Conservation (phyloP, 1,140 invertebrate genomes). For the Drosophila pallidifrons region DNA sequence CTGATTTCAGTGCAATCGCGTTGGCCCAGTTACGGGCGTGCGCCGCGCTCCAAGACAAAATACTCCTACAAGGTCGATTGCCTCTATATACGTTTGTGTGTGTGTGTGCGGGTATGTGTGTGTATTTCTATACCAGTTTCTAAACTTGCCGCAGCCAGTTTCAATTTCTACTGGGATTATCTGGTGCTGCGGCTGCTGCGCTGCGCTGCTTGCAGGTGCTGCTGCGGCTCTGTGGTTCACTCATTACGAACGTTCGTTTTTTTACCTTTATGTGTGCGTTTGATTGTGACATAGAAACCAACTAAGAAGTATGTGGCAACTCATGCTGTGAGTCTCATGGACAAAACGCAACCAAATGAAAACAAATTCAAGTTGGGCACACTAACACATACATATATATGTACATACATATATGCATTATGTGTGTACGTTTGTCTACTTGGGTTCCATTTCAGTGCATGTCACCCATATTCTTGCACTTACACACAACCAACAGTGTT, state of each 20-base stretch:
- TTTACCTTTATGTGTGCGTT: slow-evolving; percentile 55
- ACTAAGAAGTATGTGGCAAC: slow-evolving; percentile 82
- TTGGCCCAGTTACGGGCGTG: slow-evolving; percentile 82
- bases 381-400: slow-evolving; percentile 14
- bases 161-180: slow-evolving; percentile 84
- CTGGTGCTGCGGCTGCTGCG: slow-evolving; percentile 55
- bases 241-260: slow-evolving; percentile 40
- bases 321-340: slow-evolving; percentile 67
- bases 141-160: slow-evolving; percentile 83
- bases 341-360: slow-evolving; percentile 63
- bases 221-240: slow-evolving; percentile 52
- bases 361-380: slow-evolving; percentile 64
- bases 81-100: slow-evolving; percentile 33
- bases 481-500: slow-evolving; percentile 4
- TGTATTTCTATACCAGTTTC: slow-evolving; percentile 81
- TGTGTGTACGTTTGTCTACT: slow-evolving; percentile 18
- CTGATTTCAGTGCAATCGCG: slow-evolving; percentile 82
- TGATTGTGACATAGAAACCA: slow-evolving; percentile 82
- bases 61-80: slow-evolving; percentile 83
- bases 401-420: neutral
- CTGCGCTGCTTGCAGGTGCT: slow-evolving; percentile 72
- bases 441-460: slow-evolving; percentile 70
- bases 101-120: slow-evolving; percentile 35
- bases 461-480: slow-evolving; percentile 15
- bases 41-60: slow-evolving; percentile 80